Evolutionary conservation across 2,113 vertebrate genomes (phyloP).

Genomic region (Dromas ardeola): DNA sequence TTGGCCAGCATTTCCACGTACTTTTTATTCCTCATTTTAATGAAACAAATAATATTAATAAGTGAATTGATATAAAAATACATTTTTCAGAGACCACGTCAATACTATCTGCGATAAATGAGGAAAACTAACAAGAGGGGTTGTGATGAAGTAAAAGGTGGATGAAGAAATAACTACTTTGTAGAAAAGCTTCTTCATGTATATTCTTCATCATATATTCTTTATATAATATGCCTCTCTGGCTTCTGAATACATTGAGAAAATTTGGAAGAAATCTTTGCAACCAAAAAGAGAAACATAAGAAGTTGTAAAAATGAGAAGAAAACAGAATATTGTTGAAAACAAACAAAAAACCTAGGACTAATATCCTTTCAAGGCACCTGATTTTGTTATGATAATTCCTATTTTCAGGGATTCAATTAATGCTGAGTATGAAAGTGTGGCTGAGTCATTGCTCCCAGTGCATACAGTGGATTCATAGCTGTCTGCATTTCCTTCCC

Average conservation of each 20-base stretch:
- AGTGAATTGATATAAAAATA: not conserved
- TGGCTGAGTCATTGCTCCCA: not conserved
- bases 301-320: not conserved
- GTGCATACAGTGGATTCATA: not conserved
- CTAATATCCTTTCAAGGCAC: not conserved
- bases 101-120: not conserved
- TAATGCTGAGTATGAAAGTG: not conserved
- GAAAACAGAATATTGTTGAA: not conserved
- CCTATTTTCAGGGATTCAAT: not conserved
- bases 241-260: not conserved
- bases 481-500: not conserved
- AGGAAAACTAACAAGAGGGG: not conserved
- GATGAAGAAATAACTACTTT: not conserved
- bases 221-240: not conserved
- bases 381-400: not conserved
- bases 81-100: not conserved
- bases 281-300: not conserved
- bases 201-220: not conserved
- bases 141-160: not conserved
- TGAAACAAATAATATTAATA: not conserved
- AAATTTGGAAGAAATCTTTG: not conserved
- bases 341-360: not conserved
- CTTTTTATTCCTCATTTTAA: not conserved
- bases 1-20: not conserved
- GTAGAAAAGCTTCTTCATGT: not conserved